phyloP scores from a whole-genome alignment of 2,888 invertebrate genomes.

The Mythimna pallens region DNA sequence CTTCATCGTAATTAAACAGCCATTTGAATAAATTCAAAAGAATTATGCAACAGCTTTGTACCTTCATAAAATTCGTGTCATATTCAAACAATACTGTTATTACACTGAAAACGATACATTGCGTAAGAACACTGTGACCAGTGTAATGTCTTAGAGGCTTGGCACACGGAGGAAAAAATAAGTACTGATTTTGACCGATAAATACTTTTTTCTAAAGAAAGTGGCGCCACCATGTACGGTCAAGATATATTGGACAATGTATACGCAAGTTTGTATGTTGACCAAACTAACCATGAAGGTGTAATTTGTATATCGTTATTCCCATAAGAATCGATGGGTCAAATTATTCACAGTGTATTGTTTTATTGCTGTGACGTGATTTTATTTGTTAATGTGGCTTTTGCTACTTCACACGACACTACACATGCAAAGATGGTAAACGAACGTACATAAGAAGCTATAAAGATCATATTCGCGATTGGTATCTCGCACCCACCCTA shows the following conservation, averaged over 20 bases:
- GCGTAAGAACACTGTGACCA: slow-evolving; percentile 34
- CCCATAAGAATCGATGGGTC: slow-evolving; percentile 51
- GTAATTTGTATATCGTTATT: slow-evolving; percentile 39
- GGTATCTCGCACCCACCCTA: neutral
- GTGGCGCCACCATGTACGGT: slow-evolving; percentile 6
- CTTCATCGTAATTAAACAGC: slow-evolving; percentile 52
- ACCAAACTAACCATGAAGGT: slow-evolving; percentile 51
- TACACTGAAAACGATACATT: slow-evolving; percentile 51
- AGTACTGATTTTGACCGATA: neutral
- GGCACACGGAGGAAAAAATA: neutral
- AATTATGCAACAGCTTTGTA: slow-evolving; percentile 51
- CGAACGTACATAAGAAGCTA: too few species aligned
- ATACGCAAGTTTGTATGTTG: slow-evolving; percentile 14
- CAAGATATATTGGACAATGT: slow-evolving; percentile 13
- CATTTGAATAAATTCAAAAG: slow-evolving; percentile 61
- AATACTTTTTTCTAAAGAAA: neutral
- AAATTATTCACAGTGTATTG: slow-evolving; percentile 51
- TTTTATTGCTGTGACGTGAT: slow-evolving; percentile 33
- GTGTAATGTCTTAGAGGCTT: slow-evolving; percentile 6
- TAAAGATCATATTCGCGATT: neutral
- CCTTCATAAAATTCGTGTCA: slow-evolving; percentile 53
- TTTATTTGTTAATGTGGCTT: slow-evolving; percentile 3
- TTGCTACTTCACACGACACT: slow-evolving; percentile 14
- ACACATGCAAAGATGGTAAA: neutral
- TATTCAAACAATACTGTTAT: slow-evolving; percentile 60